These are phyloP conservation scores for Chaenocephalus aceratus DNA, from an alignment of 2,113 vertebrate genomes.

Conservation along the genomic window DNA sequence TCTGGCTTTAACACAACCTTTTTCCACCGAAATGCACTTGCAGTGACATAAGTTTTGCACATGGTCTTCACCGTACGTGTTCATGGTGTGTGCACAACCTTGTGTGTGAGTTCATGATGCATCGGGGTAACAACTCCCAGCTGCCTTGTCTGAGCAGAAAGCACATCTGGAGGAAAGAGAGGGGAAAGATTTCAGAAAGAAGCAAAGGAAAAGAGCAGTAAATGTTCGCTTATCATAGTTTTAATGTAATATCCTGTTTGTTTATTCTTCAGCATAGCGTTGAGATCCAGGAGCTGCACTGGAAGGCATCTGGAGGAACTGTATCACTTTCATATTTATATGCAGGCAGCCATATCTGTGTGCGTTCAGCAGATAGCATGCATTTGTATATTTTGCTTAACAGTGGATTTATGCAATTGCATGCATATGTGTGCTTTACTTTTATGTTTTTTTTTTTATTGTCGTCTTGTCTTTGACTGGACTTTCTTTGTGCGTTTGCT, in stretches of 20 bases:
- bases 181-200: slow-evolving; percentile 41
- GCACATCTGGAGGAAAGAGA: slow-evolving; percentile 66
- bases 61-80: not conserved
- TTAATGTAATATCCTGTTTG: slow-evolving; percentile 32
- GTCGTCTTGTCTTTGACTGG: not conserved
- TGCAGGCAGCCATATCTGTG: not conserved
- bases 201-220: slow-evolving; percentile 34
- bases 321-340: not conserved
- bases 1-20: slow-evolving; percentile 8
- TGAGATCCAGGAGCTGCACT: not conserved
- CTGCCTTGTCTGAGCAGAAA: slow-evolving; percentile 67
- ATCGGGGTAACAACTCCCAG: slow-evolving; percentile 73
- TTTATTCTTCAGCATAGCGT: not conserved
- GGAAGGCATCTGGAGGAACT: slow-evolving; percentile 21
- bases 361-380: not conserved
- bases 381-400: slow-evolving; percentile 2
- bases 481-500: not conserved
- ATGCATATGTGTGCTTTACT: not conserved
- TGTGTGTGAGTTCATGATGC: slow-evolving; percentile 30
- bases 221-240: slow-evolving; percentile 22
- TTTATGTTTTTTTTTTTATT: not conserved
- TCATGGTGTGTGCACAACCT: not conserved
- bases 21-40: slow-evolving; percentile 46
- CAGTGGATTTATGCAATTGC: not conserved
- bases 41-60: slow-evolving; percentile 30